Evolutionary conservation across 2,113 vertebrate genomes (phyloP), one percentile per base, ranked within the genome.

Genomic region (Thomomys bottae): DNA sequence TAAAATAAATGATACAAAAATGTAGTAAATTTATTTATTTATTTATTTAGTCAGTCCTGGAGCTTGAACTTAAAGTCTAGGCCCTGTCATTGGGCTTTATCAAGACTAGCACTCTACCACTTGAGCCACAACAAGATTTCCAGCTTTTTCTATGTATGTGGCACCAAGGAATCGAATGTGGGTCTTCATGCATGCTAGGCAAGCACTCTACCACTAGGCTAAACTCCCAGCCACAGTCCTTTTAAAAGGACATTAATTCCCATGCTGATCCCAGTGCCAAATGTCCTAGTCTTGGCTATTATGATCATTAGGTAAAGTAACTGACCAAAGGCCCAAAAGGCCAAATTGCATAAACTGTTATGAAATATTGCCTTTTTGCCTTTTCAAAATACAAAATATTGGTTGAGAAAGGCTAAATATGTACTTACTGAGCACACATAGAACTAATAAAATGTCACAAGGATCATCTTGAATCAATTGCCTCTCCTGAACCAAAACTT

Each of bases 271-370:
- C 38, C 45, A 70, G n/a, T 17, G 57, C 57, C 6, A 45, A 78
- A n/a, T 12, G 8, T 70, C 38, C 21, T 57, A 4, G 7, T 73
- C 17, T 76, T 49, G 45, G 49, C 40, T 73, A 6, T 36, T 67
- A 63, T 32, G 18, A 73, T 30, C 88, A 14, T 84, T 84, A 64
- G 45, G 57, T 92, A 66, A 94, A 82, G 75, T 71, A 87, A 84
- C 7, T 66, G n/a, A 66, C 40, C 49, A 88, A 78, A 88, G 34
- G 30, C 17, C 28, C 12, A 17, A 24, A 75, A 20, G 78, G 49
- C 70, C 17, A 75, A 28, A n/a, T 49, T 38, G 66, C 63, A 54
- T 84, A 12, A 72, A 14, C 20, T 93, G 63, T 34, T 80, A 73
- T 2, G 79, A 3, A 89, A 71, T 4, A 32, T 61, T 79, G 30